Evolutionary conservation across 1,140 invertebrate genomes (phyloP).

Genomic region (Rhagoletis zephyria): DNA sequence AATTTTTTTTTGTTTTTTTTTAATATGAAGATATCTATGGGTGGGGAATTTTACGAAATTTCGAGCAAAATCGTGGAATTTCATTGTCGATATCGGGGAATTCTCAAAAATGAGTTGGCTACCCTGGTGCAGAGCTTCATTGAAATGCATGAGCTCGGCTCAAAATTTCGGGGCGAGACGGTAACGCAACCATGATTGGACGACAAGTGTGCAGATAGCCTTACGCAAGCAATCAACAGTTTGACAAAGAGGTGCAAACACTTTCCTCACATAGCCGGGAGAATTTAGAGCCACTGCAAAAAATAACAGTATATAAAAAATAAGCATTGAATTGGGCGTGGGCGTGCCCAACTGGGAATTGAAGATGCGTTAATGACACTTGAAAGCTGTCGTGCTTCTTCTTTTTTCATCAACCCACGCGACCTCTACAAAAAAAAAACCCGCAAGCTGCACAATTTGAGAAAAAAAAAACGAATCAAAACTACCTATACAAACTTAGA

Average conservation of each 20-base stretch:
- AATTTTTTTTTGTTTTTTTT: too few relatives aligned
- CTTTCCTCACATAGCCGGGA: neutral
- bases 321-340: neutral
- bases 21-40: too few relatives aligned
- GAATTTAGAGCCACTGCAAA: neutral
- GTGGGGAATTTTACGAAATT: too few relatives aligned
- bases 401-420: neutral
- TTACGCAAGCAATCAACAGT: constrained; percentile 29
- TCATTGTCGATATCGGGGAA: too few relatives aligned
- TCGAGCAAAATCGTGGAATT: too few relatives aligned
- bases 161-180: too few relatives aligned
- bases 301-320: neutral
- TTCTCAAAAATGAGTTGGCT: too few relatives aligned
- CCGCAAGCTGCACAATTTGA: neutral
- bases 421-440: neutral
- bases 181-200: too few relatives aligned
- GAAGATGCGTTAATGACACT: neutral
- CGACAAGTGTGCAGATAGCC: too few relatives aligned
- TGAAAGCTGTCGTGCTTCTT: neutral
- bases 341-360: neutral
- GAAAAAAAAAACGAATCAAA: too few relatives aligned
- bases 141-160: too few relatives aligned
- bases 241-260: neutral
- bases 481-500: neutral
- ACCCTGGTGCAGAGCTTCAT: too few relatives aligned